Conservation (phyloP, 2,797 vertebrate genomes). For the Coregonus sp. region DNA sequence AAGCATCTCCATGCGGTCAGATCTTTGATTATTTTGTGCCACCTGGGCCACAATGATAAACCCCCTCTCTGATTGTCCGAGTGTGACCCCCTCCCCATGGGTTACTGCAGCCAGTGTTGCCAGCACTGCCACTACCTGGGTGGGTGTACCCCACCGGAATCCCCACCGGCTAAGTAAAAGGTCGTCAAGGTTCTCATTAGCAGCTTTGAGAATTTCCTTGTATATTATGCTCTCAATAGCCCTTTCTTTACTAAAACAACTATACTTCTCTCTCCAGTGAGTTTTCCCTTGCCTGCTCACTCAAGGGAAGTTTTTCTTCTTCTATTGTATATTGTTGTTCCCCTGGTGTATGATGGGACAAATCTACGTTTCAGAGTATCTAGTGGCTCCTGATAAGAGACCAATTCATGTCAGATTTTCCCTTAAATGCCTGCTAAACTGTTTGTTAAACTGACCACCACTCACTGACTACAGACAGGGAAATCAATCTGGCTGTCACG, state of each 20-base stretch:
- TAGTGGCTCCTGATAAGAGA: conserved; percentile 23
- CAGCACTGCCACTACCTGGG: too few species aligned
- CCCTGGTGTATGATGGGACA: conserved; percentile 25
- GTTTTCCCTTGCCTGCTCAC: conserved; percentile 11
- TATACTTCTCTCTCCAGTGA: conserved; percentile 50
- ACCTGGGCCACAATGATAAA: too few species aligned
- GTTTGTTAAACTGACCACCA: neutral
- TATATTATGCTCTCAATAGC: conserved; percentile 53
- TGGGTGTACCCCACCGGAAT: too few species aligned
- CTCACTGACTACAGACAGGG: too few species aligned
- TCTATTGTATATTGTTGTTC: conserved; percentile 34
- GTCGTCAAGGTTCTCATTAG: too few species aligned
- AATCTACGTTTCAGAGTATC: conserved; percentile 29
- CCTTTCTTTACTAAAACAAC: conserved; percentile 56
- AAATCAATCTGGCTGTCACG: neutral
- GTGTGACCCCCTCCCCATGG: too few species aligned
- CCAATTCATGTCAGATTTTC: conserved; percentile 27
- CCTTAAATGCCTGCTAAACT: neutral
- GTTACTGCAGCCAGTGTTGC: too few species aligned
- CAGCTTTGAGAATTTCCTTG: too few species aligned
- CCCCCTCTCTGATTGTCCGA: too few species aligned
- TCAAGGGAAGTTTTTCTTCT: neutral
- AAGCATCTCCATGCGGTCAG: too few species aligned
- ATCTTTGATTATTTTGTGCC: too few species aligned
- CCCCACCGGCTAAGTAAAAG: too few species aligned